A percentile compares a stretch with the other conserved stretches of the same genome.
These are phyloP conservation scores for Bombus sylvicola DNA, from an alignment of 1,140 invertebrate genomes.

Conservation along the genomic window DNA sequence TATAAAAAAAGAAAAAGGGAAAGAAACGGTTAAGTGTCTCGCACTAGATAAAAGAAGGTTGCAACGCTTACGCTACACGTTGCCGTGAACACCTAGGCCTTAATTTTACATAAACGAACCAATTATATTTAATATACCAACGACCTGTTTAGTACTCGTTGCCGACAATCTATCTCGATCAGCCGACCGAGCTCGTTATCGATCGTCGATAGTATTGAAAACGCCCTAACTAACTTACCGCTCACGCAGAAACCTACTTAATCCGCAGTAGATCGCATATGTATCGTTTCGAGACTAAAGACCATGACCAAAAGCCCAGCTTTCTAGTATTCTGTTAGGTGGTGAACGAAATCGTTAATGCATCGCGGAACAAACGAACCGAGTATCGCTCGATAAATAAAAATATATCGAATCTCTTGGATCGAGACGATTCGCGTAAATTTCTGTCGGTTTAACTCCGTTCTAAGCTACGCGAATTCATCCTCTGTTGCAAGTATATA, in stretches of 20 bases:
- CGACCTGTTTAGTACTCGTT: conserved; percentile 4
- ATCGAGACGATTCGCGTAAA: not conserved
- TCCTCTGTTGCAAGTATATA: not conserved
- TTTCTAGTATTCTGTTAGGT: not conserved
- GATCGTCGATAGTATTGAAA: conserved; percentile 44
- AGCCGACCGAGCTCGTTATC: not conserved
- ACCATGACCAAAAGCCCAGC: not conserved
- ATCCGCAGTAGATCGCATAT: conserved; percentile 25
- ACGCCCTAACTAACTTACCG: conserved; percentile 66
- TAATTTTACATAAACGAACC: conserved; percentile 25
- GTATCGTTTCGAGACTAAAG: conserved; percentile 26
- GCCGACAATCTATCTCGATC: conserved; percentile 6
- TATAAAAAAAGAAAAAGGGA: not conserved
- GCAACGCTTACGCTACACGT: conserved; percentile 18
- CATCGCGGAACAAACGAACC: conserved; percentile 1
- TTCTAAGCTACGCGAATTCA: not conserved
- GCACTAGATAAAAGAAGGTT: conserved; percentile 3
- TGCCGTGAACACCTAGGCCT: conserved; percentile 55
- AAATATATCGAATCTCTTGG: not conserved
- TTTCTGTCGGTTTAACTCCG: not conserved
- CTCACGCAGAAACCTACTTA: conserved; percentile 29
- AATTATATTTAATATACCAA: conserved; percentile 3
- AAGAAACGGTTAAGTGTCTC: not conserved
- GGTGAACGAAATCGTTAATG: not conserved
- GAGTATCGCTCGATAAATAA: not conserved